Evolutionary conservation across 2,888 invertebrate species (phyloP), one percentile per base, ranked within the genome.

Genomic region (Dolomedes plantarius): DNA sequence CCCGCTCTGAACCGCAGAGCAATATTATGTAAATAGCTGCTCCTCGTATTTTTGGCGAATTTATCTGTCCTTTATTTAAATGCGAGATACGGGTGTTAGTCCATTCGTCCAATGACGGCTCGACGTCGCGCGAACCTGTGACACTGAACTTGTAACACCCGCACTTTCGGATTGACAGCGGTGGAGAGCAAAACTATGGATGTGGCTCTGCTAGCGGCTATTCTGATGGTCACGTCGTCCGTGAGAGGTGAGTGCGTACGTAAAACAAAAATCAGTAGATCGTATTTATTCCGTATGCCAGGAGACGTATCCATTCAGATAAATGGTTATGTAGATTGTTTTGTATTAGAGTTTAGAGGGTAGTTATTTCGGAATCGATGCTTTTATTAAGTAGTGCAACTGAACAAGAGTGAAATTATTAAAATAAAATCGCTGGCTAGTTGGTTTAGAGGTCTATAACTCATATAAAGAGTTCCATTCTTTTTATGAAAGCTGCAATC

Each of bases 111-210:
- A 80, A 65, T 72, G 71, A 69, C 29, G 29, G 39, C 19, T 27
- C 13, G 29, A 29, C 16, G 32, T 67, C 67, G 67, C 32, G 11
- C 46, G 27, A 39, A 27, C 3, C 64, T 50, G 65, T 39, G 80
- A 74, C 80, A 81, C 73, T 81, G 80, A 81, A 81, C 80, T 81
- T 81, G 79, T 46, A 29, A 65, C 79, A 27, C 65, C 68, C 80
- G 78, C 78, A 71, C 78, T 77, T 62, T 69, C 80, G 13, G n/a
- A 46, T 46, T 46, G 46, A 46, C 46, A 46, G 6, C 46, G 46
- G 16, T 2, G 46, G 46, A 11, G 46, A 46, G 9, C 9, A 36
- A 9, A 9, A n/a, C 46, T n/a, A 46, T 46, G 46, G 46, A 6
- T 9, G n/a, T n/a, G 46, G 16, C n/a, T 11, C 46, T 13, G 46